A percentile compares a stretch with the other conserved stretches of the same genome.
phyloP scores from a whole-genome alignment of 2,113 vertebrate species.

The Struthio camelus region DNA sequence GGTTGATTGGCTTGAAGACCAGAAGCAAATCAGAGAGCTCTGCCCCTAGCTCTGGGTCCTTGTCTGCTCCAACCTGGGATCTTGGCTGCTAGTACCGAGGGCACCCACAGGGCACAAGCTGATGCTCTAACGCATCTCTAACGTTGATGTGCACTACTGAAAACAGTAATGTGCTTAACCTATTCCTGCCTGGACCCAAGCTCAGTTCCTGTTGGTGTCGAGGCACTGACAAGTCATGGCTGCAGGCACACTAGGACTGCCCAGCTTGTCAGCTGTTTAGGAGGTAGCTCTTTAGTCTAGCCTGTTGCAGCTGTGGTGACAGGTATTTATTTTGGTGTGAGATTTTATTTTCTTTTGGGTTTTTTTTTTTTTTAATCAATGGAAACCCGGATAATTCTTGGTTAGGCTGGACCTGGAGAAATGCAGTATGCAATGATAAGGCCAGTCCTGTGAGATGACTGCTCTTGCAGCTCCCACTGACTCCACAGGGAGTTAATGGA shows the following conservation, averaged over 20 bases:
- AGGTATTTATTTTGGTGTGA: constrained; percentile 28
- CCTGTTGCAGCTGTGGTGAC: not conserved
- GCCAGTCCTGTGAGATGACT: not conserved
- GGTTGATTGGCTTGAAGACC: not conserved
- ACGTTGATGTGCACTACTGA: constrained; percentile 27
- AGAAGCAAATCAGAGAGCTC: not conserved
- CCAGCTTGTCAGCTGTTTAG: not conserved
- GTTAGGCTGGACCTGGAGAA: constrained; percentile 60
- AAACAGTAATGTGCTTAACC: not conserved
- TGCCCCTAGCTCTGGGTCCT: not conserved
- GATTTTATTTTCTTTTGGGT: not conserved
- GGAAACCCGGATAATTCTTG: constrained; percentile 22
- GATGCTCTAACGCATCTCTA: not conserved
- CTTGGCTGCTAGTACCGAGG: not conserved
- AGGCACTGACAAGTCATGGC: not conserved
- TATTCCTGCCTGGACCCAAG: not conserved
- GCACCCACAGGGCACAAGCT: not conserved
- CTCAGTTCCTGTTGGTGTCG: not conserved
- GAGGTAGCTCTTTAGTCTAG: not conserved
- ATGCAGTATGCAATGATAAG: not conserved
- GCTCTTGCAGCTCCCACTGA: not conserved
- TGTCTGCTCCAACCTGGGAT: not conserved
- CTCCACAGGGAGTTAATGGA: not conserved
- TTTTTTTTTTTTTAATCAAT: not conserved
- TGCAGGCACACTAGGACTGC: not conserved